Conservation (phyloP, 2,113 vertebrate genomes). For the Phylloscopus trochiloides region DNA sequence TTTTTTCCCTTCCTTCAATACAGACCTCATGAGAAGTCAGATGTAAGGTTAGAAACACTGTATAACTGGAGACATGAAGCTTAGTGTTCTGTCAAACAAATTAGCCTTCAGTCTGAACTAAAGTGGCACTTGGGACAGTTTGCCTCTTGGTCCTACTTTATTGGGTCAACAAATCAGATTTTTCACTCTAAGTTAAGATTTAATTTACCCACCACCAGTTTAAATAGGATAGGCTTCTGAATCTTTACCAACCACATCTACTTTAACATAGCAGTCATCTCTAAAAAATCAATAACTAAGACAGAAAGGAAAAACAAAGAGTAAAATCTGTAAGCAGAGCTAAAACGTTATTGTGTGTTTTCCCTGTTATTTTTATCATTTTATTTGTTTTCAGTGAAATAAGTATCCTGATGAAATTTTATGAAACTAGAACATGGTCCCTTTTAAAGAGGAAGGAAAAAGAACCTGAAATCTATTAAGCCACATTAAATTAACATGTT, state of each 20-base stretch:
- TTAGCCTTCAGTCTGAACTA: conserved; percentile 63
- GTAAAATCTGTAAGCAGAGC: not conserved
- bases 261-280: not conserved
- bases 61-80: conserved; percentile 28
- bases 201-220: conserved; percentile 10
- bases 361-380: not conserved
- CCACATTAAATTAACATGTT: not conserved
- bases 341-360: not conserved
- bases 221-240: not conserved
- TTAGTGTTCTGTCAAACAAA: conserved; percentile 58
- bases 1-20: not conserved
- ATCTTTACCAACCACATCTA: not conserved
- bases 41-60: not conserved
- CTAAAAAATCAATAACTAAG: conserved; percentile 13
- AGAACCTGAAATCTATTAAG: not conserved
- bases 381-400: not conserved
- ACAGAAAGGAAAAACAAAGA: not conserved
- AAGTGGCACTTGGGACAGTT: conserved; percentile 66
- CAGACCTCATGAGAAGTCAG: not conserved
- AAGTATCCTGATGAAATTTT: not conserved
- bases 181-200: conserved; percentile 29
- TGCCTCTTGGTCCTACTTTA: conserved; percentile 23
- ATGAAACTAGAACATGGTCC: not conserved
- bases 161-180: conserved; percentile 27
- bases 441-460: not conserved